Evolutionary conservation across 2,888 invertebrate species (phyloP).

Genomic region (Arctia plantaginis): DNA sequence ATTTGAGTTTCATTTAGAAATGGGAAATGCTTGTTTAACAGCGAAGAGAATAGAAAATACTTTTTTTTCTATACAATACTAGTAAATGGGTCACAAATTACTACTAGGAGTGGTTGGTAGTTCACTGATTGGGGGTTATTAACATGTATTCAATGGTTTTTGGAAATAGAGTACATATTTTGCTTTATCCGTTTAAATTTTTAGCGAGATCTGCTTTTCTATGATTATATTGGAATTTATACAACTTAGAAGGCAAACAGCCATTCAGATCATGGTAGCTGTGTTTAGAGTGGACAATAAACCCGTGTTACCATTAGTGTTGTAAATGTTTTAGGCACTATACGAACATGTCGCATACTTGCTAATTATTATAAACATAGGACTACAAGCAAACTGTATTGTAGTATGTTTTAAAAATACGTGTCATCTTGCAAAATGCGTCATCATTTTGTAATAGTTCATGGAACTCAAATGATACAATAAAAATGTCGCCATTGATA

Average conservation of each 20-base stretch:
- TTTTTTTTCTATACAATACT: too few relatives aligned
- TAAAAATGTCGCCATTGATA: neutral
- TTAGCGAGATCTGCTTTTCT: too few relatives aligned
- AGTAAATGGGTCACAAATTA: neutral
- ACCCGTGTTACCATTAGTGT: neutral
- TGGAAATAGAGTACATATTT: too few relatives aligned
- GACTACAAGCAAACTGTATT: neutral
- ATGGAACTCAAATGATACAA: neutral
- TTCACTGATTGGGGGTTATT: too few relatives aligned
- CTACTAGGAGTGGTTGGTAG: neutral
- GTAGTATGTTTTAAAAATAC: neutral
- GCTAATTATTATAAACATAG: neutral
- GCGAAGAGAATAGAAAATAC: too few relatives aligned
- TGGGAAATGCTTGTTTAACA: neutral
- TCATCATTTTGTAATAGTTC: neutral
- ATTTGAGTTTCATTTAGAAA: neutral
- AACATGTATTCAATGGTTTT: too few relatives aligned
- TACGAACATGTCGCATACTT: neutral
- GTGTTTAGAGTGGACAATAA: neutral
- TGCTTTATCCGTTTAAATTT: too few relatives aligned
- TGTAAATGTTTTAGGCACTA: neutral
- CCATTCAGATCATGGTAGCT: neutral
- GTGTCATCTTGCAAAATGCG: neutral
- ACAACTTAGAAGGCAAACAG: too few relatives aligned
- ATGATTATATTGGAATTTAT: too few relatives aligned